These are phyloP conservation scores for Pseudochirops corinnae DNA, from an alignment of 2,797 vertebrate species.

Conservation along the genomic window DNA sequence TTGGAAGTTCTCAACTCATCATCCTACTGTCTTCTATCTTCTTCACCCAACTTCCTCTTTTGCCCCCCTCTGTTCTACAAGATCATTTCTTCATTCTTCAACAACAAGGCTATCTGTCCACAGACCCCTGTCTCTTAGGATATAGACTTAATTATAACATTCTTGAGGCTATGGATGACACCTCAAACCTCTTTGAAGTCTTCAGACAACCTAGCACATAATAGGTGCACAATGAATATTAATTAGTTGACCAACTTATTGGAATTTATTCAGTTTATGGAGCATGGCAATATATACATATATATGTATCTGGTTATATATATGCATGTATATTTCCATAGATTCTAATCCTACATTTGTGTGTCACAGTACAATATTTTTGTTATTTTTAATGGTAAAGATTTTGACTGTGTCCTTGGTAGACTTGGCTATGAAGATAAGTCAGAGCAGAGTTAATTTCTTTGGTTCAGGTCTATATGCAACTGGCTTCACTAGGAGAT, in stretches of 20 bases:
- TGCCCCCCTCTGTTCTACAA: neutral
- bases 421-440: neutral
- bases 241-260: neutral
- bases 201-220: neutral
- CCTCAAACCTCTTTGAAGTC: neutral
- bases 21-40: neutral
- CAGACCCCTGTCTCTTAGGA: neutral
- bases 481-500: neutral
- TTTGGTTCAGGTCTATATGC: neutral
- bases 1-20: neutral
- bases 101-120: neutral
- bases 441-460: neutral
- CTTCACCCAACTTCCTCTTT: neutral
- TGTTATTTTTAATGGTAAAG: neutral
- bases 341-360: neutral
- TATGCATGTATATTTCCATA: neutral
- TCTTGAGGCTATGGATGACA: neutral
- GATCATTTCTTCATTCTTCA: neutral
- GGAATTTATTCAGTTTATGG: neutral
- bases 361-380: neutral
- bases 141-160: neutral
- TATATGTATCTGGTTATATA: neutral
- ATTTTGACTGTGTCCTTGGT: neutral
- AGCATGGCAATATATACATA: neutral
- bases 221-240: neutral